Evolutionary conservation across 1,140 invertebrate genomes (phyloP).

Genomic region (Plectrocnemia conspersa): DNA sequence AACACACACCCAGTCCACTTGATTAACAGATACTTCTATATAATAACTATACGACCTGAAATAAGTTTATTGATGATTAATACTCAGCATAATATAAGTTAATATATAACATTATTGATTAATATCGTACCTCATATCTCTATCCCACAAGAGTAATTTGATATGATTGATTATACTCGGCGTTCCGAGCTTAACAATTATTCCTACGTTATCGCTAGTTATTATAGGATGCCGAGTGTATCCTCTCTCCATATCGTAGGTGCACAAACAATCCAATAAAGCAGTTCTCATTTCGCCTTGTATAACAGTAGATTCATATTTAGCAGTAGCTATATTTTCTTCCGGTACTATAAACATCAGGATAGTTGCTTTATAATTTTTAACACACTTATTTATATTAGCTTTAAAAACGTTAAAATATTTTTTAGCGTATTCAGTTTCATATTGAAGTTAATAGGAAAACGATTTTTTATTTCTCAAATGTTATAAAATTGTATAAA

Average conservation of each 20-base stretch:
- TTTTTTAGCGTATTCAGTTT: no score
- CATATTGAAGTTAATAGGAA: not conserved
- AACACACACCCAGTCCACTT: slow-evolving; percentile 89
- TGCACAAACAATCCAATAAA: slow-evolving; percentile 81
- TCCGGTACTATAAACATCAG: slow-evolving; percentile 64
- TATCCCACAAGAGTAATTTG: slow-evolving; percentile 89
- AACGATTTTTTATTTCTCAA: slow-evolving; percentile 9
- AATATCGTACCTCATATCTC: slow-evolving; percentile 68
- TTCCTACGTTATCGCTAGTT: slow-evolving; percentile 63
- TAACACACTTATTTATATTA: no score
- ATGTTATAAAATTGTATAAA: no score
- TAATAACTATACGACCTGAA: slow-evolving; percentile 90
- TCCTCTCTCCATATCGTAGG: slow-evolving; percentile 86
- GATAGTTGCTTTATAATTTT: not conserved
- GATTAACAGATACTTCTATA: slow-evolving; percentile 94
- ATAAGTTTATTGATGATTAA: slow-evolving; percentile 28
- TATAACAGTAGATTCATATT: slow-evolving; percentile 75
- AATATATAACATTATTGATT: not conserved
- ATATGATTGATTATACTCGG: slow-evolving; percentile 93
- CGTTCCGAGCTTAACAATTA: slow-evolving; percentile 81
- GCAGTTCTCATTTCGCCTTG: slow-evolving; percentile 82
- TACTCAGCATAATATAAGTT: not conserved
- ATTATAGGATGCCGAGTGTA: slow-evolving; percentile 92
- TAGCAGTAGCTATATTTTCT: slow-evolving; percentile 82
- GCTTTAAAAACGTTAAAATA: slow-evolving; percentile 1